phyloP scores from a whole-genome alignment of 30 jellyfish, hydroid and myxozoan species.

The Cassiopea xamachana region DNA sequence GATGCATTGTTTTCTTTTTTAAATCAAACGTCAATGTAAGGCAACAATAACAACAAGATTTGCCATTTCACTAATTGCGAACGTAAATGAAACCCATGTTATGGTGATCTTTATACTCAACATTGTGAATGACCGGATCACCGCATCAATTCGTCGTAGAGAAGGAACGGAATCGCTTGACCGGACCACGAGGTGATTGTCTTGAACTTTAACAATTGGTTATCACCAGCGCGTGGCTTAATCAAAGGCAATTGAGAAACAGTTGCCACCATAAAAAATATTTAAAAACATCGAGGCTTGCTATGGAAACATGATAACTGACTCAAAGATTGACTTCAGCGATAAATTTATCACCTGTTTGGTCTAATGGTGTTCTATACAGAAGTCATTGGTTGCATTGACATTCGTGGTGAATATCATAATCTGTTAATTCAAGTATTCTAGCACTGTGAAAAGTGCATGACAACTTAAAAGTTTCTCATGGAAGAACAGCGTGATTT shows the following conservation, averaged over 20 bases:
- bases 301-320: not conserved
- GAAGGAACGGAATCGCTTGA: not conserved
- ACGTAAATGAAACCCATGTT: not conserved
- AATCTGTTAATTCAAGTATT: not conserved
- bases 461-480: too few relatives aligned
- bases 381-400: not conserved
- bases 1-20: too few relatives aligned
- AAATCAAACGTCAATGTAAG: too few relatives aligned
- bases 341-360: not conserved
- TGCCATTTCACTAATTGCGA: not conserved
- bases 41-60: too few relatives aligned
- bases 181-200: not conserved
- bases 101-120: too few relatives aligned
- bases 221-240: not conserved
- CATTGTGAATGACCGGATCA: not conserved
- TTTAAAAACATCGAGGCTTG: not conserved
- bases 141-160: not conserved
- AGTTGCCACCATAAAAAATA: not conserved
- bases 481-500: too few relatives aligned
- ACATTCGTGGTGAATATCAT: not conserved
- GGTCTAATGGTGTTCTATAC: not conserved
- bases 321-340: not conserved
- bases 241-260: not conserved
- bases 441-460: not conserved
- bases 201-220: not conserved